Conservation (phyloP, 2,888 invertebrate genomes). For the Hartigia nigra region DNA sequence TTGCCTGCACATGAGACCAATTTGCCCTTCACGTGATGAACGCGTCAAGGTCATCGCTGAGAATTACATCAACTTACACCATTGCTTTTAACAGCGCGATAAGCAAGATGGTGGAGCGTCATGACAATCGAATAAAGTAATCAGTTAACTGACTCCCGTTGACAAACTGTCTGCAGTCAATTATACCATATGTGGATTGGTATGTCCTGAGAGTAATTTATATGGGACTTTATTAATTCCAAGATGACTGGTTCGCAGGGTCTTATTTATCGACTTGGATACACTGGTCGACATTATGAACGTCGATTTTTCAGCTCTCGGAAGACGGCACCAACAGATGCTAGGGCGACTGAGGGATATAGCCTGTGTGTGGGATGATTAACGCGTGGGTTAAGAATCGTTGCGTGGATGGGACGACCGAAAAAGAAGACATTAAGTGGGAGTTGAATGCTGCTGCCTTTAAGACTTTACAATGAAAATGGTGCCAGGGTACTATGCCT, state of each 20-base stretch:
- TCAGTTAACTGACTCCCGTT: not conserved
- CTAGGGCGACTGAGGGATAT: not conserved
- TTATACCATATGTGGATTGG: not conserved
- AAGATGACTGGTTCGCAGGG: not conserved
- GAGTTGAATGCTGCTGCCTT: not conserved
- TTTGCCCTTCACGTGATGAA: not conserved
- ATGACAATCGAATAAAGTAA: not conserved
- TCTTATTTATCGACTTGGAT: not conserved
- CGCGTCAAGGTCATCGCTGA: not conserved
- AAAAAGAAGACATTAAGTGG: conserved; percentile 6
- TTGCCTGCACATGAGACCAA: not conserved
- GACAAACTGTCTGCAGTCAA: not conserved
- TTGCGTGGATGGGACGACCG: not conserved
- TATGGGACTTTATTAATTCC: not conserved
- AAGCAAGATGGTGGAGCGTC: not conserved
- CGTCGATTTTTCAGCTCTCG: not conserved
- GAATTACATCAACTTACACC: not conserved
- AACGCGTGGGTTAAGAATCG: not conserved
- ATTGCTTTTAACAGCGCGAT: not conserved
- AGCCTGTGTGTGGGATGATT: not conserved
- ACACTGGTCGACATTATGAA: not conserved
- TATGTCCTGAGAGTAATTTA: not conserved
- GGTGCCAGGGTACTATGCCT: not conserved
- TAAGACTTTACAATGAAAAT: not conserved
- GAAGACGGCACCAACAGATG: not conserved